These are phyloP conservation scores for Tachystola acroxantha DNA, from an alignment of 2,888 invertebrate species.

Conservation along the genomic window DNA sequence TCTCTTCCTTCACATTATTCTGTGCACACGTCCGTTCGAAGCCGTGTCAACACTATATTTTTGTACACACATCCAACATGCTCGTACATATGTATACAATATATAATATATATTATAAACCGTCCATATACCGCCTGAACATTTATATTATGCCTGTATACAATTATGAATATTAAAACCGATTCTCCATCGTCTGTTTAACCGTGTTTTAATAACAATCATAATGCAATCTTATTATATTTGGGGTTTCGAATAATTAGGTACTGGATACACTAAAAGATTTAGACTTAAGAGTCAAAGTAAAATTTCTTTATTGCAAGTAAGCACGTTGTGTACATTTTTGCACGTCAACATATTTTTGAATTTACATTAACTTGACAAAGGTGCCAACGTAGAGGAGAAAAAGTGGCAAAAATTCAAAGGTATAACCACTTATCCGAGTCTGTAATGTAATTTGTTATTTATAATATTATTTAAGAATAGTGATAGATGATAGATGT, in stretches of 20 bases:
- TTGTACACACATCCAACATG: slow-evolving; percentile 17
- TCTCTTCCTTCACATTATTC: slow-evolving; percentile 16
- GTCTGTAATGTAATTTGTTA: too few relatives aligned
- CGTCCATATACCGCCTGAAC: slow-evolving; percentile 7
- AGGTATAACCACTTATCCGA: too few relatives aligned
- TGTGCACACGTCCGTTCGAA: slow-evolving; percentile 20
- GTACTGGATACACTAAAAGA: background rate
- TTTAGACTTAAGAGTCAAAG: too few relatives aligned
- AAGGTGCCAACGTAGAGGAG: too few relatives aligned
- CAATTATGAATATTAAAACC: slow-evolving; percentile 60
- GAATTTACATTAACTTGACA: too few relatives aligned
- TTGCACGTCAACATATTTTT: too few relatives aligned
- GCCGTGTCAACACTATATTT: slow-evolving; percentile 39
- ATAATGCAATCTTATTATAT: slow-evolving; percentile 21
- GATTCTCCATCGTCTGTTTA: slow-evolving; percentile 31
- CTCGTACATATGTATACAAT: slow-evolving; percentile 16
- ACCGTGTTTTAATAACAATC: slow-evolving; percentile 51
- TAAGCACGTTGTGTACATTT: too few relatives aligned
- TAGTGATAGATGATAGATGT: too few relatives aligned
- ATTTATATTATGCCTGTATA: slow-evolving; percentile 19
- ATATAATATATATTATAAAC: slow-evolving; percentile 27
- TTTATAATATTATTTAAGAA: too few relatives aligned
- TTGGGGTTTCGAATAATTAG: slow-evolving; percentile 7
- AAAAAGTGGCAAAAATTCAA: too few relatives aligned
- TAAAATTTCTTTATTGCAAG: too few relatives aligned